Base-by-base conservation (phyloP, 1,140 invertebrate genomes). In the Magallana gigas region DNA sequence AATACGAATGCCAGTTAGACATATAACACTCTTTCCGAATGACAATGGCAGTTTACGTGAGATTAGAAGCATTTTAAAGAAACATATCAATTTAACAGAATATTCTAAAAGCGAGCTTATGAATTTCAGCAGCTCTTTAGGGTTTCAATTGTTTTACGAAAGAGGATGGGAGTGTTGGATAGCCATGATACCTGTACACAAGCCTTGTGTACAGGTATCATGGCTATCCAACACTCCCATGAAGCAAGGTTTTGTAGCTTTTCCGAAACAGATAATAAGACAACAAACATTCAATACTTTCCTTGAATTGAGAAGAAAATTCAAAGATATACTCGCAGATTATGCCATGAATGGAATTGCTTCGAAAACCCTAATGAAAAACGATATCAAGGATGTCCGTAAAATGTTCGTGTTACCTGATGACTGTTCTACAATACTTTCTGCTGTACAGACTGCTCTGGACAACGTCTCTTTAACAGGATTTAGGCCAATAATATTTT, bases 101-200 rank as follows among this genome's bases (percentile, higher is more conserved):
- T 68, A n/a, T 11, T 29, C 16, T 36, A 57, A 18, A 57, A 57
- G n/a, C 8, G 36, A 36, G 23, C 29, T 86, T 57, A 29, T n/a
- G 7, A 56, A 8, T 1, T 58, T 86, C 8, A 58, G 18, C 48
- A 58, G 85, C 80, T n/a, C n/a, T n/a, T 68, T 86, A n/a, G 85
- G 85, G 29, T 57, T 29, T 58, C 68, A 81, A 9, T 8, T 81
- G 18, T 68, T n/a, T 68, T 68, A 68, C 18, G 64, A 68, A 18
- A 68, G 64, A 8, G 64, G 64, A n/a, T 86, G 85, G 85, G 85
- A 86, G 6, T n/a, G 62, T 57, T 86, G 85, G 85, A 58, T 86
- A 16, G 85, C 5, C 23, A 14, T 80, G 6, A 80, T 86, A 29
- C 68, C 86, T 16, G 36, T 57, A 1, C 29, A 68, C 11, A n/a